Evolutionary conservation across 2,113 vertebrate species (phyloP), one percentile per base, ranked within the genome.

Genomic region (Campylomormyrus tamandua): DNA sequence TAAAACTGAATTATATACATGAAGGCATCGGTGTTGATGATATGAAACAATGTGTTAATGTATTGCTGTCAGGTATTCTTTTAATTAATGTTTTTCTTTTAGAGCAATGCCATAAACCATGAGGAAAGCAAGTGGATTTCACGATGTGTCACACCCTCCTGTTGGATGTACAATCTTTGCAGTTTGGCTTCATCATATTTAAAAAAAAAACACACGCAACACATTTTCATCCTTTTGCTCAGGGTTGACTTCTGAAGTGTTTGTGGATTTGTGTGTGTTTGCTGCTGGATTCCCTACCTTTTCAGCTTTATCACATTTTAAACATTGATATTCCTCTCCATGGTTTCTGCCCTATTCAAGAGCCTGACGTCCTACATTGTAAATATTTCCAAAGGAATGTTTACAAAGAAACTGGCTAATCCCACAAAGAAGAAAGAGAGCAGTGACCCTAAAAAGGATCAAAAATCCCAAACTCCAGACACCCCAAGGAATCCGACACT

Each of bases 321-420:
- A 93, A 94, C 93, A 92, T 87, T 92, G 92, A 95, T 92, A 94
- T 96, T 94, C 90, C 96, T 92, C 95, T 97, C 96, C 96, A 98
- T 99, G 98, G 97, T 99, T 97, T 97, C 97, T 97, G 95, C 94
- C 92, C 94, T 97, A 94, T 95, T 99, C 92, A 97, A 97, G 96
- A 97, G 95, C 93, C 95, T 97, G 96, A 97, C 96, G 92, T 96
- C 95, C 94, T 97, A 97, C 94, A 95, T 98, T 94, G 93, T 96
- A 95, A 99, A 98, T 97, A 96, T 99, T 97, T 98, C 95, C 95
- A 98, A 98, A 99, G 98, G 98, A 99, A 99, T 99, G 98, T 99
- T 99, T 97, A 98, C 98, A 98, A 99, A 98, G 98, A 99, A 99
- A 98, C 93, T 93, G 96, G 98, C 96, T 93, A 97, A 97, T 95